A percentile compares a stretch with the other conserved stretches of the same genome.
Conservation (phyloP, 1,140 invertebrate species). For the Drosophila persimilis region DNA sequence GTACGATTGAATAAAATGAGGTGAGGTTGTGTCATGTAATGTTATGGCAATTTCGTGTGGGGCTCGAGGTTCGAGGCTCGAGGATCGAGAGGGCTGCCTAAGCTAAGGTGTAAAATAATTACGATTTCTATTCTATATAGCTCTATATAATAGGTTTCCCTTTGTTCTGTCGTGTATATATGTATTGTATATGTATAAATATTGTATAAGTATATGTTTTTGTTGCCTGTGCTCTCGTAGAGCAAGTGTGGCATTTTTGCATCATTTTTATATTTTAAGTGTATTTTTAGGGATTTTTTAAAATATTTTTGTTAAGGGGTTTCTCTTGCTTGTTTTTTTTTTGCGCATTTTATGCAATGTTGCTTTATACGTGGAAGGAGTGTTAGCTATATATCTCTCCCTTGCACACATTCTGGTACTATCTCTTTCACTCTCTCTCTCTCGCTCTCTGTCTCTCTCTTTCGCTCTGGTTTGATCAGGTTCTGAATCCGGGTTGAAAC, state of each 20-base stretch:
- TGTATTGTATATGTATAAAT: slow-evolving; percentile 47
- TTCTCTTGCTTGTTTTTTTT: slow-evolving; percentile 37
- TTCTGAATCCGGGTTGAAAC: slow-evolving; percentile 19
- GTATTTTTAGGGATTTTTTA: slow-evolving; percentile 23
- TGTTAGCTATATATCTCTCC: slow-evolving; percentile 59
- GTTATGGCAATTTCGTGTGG: slow-evolving; percentile 52
- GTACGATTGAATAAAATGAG: slow-evolving; percentile 48
- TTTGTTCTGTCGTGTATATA: slow-evolving; percentile 37
- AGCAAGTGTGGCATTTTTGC: slow-evolving; percentile 44
- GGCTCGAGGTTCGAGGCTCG: not conserved
- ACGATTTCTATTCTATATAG: slow-evolving; percentile 53
- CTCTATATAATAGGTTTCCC: slow-evolving; percentile 36
- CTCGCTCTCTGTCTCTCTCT: slow-evolving; percentile 16
- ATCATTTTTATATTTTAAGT: slow-evolving; percentile 29
- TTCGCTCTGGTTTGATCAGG: slow-evolving; percentile 8
- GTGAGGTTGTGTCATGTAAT: slow-evolving; percentile 32
- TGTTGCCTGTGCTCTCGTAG: slow-evolving; percentile 60
- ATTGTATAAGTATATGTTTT: slow-evolving; percentile 58
- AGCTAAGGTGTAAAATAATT: slow-evolving; percentile 59
- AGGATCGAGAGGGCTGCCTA: slow-evolving; percentile 29
- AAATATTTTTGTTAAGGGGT: slow-evolving; percentile 5
- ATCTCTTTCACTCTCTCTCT: slow-evolving; percentile 13
- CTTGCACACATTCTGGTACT: slow-evolving; percentile 25
- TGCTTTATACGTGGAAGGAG: slow-evolving; percentile 76
- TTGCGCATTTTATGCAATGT: slow-evolving; percentile 78